Evolutionary conservation across 2,888 invertebrate species (phyloP).

Genomic region (Hemicrepidius hirtus): DNA sequence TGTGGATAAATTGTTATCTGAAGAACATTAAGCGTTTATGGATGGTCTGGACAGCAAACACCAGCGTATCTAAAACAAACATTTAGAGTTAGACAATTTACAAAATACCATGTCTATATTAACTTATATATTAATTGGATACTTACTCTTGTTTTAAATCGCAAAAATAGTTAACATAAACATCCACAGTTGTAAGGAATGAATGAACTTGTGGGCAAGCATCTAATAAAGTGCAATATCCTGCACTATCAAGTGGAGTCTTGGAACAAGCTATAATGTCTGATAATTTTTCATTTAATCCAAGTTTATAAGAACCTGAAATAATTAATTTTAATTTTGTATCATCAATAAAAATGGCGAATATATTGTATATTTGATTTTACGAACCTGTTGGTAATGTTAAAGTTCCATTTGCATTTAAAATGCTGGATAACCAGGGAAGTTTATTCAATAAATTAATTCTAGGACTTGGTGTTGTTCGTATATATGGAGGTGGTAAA

Average conservation of each 20-base stretch:
- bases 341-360: too few species aligned
- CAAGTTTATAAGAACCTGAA: constrained; percentile 42
- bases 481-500: neutral
- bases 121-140: too few species aligned
- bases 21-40: too few species aligned
- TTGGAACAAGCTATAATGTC: constrained; percentile 34
- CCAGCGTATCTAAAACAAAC: too few species aligned
- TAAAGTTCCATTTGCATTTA: constrained; percentile 21
- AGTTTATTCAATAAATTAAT: constrained; percentile 4
- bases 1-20: too few species aligned
- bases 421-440: constrained; percentile 36
- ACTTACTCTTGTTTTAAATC: constrained; percentile 42
- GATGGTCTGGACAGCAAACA: too few species aligned
- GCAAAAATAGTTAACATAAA: constrained; percentile 34
- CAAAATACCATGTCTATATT: too few species aligned
- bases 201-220: constrained; percentile 39
- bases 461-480: neutral
- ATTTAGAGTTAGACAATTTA: too few species aligned
- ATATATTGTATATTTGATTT: too few species aligned
- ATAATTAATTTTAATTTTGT: neutral
- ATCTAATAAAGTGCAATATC: constrained; percentile 39
- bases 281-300: constrained; percentile 36
- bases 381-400: constrained; percentile 28
- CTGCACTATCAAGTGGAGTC: constrained; percentile 26
- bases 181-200: neutral